Evolutionary conservation across 1,140 invertebrate species (phyloP), one percentile per base, ranked within the genome.

Genomic region (Danaus melanippus): DNA sequence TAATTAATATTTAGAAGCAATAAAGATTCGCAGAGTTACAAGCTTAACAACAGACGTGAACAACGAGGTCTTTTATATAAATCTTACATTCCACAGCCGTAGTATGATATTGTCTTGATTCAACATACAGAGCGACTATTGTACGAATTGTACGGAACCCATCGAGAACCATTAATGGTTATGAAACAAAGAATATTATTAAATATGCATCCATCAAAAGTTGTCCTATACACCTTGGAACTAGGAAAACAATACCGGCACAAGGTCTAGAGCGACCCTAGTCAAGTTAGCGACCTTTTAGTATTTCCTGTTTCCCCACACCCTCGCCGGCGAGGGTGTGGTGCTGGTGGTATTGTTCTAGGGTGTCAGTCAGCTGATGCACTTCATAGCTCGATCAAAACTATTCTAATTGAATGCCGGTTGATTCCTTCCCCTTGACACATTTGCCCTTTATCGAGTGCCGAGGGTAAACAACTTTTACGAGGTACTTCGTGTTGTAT

Each of bases 341-440:
- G 6, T 42, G 43, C 39, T 54, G 45, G 41, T 54, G 32, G 15
- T 40, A 54, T 54, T 54, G 45, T 54, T 42, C 52, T 11, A 47
- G 21, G 21, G 21, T 5, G 21, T 32, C 21, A 32, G 21, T 32
- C 21, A 32, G 21, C 21, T 32, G 21, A 32, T 32, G 2, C 21
- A 32, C 21, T 32, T 21, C 15, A 47, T 54, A 41, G n/a, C 32
- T 54, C 44, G 17, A 47, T 9, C 43, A 46, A 12, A 47, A 54
- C 32, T 48, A 47, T 46, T 54, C 32, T 54, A 54, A 54, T 54
- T 12, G 32, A 12, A 47, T 54, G 47, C 41, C 21, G 17, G 53
- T 47, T 42, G 53, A 42, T 48, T 54, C 21, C 21, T 47, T 46
- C 40, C 44, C 44, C 52, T 53, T 54, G 39, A 54, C 52, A 15